phyloP scores from a whole-genome alignment of 2,113 vertebrate genomes.

The Sakesphorus luctuosus region DNA sequence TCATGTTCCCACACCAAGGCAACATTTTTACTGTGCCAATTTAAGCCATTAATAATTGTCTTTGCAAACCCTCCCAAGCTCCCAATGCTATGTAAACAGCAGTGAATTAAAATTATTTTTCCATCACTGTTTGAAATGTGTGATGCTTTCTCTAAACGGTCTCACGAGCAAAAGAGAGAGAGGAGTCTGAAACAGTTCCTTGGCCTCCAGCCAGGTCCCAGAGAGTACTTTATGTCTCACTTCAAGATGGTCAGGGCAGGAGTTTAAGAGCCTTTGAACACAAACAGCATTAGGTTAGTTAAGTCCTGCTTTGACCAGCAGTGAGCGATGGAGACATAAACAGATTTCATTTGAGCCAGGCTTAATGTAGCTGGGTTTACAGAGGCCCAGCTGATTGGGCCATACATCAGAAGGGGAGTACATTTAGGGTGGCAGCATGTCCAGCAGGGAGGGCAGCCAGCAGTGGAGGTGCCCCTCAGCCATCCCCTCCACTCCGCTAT shows the following conservation, averaged over 20 bases:
- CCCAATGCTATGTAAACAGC: slow-evolving; percentile 23
- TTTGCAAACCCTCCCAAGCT: not conserved
- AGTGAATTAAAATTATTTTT: slow-evolving; percentile 39
- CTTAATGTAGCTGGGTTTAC: slow-evolving; percentile 47
- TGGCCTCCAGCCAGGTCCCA: slow-evolving; percentile 21
- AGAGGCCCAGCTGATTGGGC: not conserved
- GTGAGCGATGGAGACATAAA: slow-evolving; percentile 16
- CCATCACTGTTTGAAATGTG: slow-evolving; percentile 39
- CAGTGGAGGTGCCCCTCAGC: not conserved
- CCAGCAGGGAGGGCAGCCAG: not conserved
- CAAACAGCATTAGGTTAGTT: not conserved
- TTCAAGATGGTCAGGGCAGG: not conserved
- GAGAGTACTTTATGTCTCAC: not conserved
- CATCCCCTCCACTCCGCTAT: not conserved
- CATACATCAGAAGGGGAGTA: not conserved
- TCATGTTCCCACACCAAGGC: not conserved
- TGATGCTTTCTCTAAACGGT: not conserved
- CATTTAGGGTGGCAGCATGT: not conserved
- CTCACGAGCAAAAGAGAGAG: not conserved
- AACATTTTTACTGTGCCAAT: not conserved
- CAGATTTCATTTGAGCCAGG: slow-evolving; percentile 18
- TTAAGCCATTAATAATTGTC: slow-evolving; percentile 30
- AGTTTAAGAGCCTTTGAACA: slow-evolving; percentile 42
- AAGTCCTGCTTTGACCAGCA: slow-evolving; percentile 28
- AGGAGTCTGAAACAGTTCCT: not conserved